Conservation (phyloP, 1,140 invertebrate genomes). For the Phocides pigmalion region DNA sequence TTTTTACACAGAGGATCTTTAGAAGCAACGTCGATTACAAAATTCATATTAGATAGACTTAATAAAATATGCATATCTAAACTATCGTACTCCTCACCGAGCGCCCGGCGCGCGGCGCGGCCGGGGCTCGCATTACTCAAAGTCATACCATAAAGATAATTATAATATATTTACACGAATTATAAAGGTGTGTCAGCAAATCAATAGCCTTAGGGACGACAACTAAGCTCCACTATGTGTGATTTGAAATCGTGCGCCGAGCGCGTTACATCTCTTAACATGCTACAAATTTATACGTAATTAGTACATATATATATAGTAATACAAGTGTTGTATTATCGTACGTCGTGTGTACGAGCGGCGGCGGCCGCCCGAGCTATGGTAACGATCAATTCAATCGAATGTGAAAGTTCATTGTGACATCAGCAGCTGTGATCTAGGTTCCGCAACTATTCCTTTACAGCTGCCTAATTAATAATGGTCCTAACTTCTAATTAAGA, state of each 20-base stretch:
- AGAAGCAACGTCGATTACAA: constrained; percentile 83
- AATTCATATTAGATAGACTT: constrained; percentile 82
- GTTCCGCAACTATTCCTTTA: constrained; percentile 24
- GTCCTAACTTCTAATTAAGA: constrained; percentile 45
- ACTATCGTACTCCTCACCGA: constrained; percentile 71
- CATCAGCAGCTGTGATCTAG: constrained; percentile 4
- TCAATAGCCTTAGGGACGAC: constrained; percentile 77
- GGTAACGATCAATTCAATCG: constrained; percentile 18
- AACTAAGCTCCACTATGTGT: constrained; percentile 82
- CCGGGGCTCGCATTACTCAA: constrained; percentile 49
- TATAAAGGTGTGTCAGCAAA: constrained; percentile 80
- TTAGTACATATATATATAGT: constrained; percentile 73
- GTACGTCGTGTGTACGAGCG: too few relatives aligned
- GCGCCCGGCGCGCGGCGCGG: constrained; percentile 28
- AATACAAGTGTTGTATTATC: constrained; percentile 64
- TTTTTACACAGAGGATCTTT: constrained; percentile 83
- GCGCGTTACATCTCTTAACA: constrained; percentile 69
- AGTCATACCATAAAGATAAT: constrained; percentile 80
- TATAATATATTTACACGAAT: constrained; percentile 83
- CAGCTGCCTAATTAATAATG: constrained; percentile 47
- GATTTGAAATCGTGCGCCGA: constrained; percentile 80
- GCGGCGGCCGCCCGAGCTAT: background rate
- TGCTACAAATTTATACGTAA: constrained; percentile 81
- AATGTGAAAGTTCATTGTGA: constrained; percentile 17
- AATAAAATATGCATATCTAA: constrained; percentile 83